Evolutionary conservation across 2,797 vertebrate genomes (phyloP).

Genomic region (Eulemur coronatus): DNA sequence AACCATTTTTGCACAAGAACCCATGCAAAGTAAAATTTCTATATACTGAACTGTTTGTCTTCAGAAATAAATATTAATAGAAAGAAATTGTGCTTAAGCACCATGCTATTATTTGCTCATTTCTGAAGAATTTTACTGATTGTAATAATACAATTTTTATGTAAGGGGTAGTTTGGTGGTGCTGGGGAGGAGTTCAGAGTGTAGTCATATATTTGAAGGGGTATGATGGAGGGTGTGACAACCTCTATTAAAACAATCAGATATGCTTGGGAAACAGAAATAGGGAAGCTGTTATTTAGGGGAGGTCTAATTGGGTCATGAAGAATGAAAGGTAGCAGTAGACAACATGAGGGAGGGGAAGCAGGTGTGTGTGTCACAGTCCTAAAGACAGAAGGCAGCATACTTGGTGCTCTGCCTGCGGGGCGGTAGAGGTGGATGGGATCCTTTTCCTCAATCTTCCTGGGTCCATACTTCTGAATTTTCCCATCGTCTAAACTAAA

Average conservation of each 20-base stretch:
- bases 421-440: no score
- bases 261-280: neutral
- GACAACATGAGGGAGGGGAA: fast-evolving
- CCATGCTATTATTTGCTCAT: neutral
- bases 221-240: neutral
- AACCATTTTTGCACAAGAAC: neutral
- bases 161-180: neutral
- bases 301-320: neutral
- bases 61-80: neutral
- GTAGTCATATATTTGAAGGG: neutral
- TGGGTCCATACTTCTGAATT: neutral
- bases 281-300: neutral
- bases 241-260: neutral
- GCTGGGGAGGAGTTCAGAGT: neutral
- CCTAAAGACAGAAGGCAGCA: neutral
- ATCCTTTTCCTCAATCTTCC: neutral
- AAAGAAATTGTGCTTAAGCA: neutral
- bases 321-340: neutral
- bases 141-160: neutral
- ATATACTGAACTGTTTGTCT: neutral
- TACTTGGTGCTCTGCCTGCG: neutral
- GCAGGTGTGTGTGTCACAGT: neutral
- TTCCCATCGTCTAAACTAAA: neutral
- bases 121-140: slow-evolving; percentile 14
- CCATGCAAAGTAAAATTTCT: neutral